Base-by-base conservation (phyloP, 2,888 invertebrate genomes). In the Orgyia antiqua region DNA sequence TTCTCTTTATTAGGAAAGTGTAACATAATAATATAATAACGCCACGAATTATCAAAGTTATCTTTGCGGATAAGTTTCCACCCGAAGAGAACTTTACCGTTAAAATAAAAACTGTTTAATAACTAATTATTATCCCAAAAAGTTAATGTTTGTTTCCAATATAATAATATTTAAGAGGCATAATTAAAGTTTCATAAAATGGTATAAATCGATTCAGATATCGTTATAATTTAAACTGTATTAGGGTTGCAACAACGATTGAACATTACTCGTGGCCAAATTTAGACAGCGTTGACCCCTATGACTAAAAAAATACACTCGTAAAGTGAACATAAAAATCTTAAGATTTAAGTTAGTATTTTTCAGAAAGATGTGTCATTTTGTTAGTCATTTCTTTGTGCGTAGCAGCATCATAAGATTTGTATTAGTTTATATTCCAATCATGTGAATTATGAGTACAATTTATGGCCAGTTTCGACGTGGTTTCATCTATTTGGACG, bases 381-480 rank as follows among this genome's bases (percentile, higher is more conserved):
- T 42, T 33, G 26, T 51, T 49, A 48, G 46, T 51, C 45, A 53
- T 53, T 40, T 45, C 41, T 55, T 56, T 44, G 43, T 55, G 35
- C 3, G 10, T 33, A 29, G 36, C 24, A 12, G 10, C 12, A 24
- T 24, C 6, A 24, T 19, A 31, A 17, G 30, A 34, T 25, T 13
- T 24, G 29, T 17, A 28, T 29, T 30, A 2, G 9, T 66, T 58
- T 30, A 43, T 41, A 69, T 69, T 64, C 68, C 30, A 19, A 37
- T 33, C 65, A 59, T 45, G 54, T 42, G 27, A 36, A 24, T 19
- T 45, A 13, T 13, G 8, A n/a, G 13, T 28, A 26, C 33, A 51
- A 45, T 74, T 74, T 76, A 75, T 64, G 42, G 55, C 49, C 45
- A 46, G 39, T 53, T 60, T 53, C 42, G 33, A 29, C 35, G 32